These are phyloP conservation scores for Drosophila santomea DNA, from an alignment of 1,140 invertebrate species.

Conservation along the genomic window DNA sequence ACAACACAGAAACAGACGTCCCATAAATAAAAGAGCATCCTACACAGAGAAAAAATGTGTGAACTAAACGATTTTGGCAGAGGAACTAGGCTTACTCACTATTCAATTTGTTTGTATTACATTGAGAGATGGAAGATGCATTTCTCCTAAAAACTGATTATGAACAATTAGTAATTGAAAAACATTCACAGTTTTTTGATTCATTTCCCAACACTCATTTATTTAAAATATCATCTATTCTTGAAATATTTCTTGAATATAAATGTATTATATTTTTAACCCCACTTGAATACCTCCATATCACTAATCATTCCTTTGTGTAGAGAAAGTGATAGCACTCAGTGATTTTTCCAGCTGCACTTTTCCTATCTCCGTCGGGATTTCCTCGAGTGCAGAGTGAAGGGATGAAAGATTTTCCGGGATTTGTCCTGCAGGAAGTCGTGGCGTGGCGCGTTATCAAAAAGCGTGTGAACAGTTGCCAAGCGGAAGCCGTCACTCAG, in stretches of 20 bases:
- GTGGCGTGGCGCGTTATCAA: slow-evolving; percentile 35
- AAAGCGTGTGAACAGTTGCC: slow-evolving; percentile 27
- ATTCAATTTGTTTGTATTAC: neutral
- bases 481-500: slow-evolving; percentile 27
- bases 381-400: neutral
- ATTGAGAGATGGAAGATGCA: no score
- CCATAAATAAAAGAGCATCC: slow-evolving; percentile 48
- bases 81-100: neutral
- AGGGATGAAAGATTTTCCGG: slow-evolving; percentile 9
- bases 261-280: no score
- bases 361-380: slow-evolving; percentile 3
- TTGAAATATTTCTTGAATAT: no score
- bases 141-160: no score
- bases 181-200: no score
- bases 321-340: no score
- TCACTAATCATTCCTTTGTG: no score
- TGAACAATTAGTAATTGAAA: no score
- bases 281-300: no score
- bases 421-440: slow-evolving; percentile 50
- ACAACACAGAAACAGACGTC: slow-evolving; percentile 27
- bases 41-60: neutral
- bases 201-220: no score
- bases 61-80: neutral
- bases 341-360: neutral
- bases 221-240: no score